These are phyloP conservation scores for Myxocyprinus asiaticus DNA, from an alignment of 2,113 vertebrate genomes.

Conservation along the genomic window DNA sequence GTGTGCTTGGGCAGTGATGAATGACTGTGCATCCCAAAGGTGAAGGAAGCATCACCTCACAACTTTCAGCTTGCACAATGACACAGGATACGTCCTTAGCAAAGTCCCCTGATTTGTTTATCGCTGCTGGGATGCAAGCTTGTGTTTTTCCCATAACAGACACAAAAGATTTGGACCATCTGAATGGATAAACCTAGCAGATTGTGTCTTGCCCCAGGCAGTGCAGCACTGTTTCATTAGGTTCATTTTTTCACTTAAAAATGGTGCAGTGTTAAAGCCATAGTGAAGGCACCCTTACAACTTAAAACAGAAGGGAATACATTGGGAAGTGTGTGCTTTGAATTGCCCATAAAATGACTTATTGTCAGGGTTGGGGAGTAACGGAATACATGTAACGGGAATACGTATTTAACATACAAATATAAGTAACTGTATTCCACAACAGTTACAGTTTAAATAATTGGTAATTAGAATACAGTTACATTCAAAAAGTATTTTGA, in stretches of 20 bases:
- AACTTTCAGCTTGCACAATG: constrained; percentile 59
- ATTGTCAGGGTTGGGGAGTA: not conserved
- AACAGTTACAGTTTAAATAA: too few relatives aligned
- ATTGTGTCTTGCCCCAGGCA: not conserved
- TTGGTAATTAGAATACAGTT: too few relatives aligned
- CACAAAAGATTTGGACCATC: constrained; percentile 8
- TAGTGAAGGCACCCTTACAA: constrained; percentile 2
- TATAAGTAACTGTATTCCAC: too few relatives aligned
- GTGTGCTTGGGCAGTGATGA: constrained; percentile 57
- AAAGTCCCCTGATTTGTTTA: constrained; percentile 30
- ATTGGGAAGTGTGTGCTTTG: not conserved
- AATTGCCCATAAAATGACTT: not conserved
- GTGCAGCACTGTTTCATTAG: not conserved
- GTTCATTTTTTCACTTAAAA: not conserved
- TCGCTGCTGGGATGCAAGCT: constrained; percentile 29
- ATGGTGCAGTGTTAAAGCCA: constrained; percentile 4
- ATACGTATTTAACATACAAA: too few relatives aligned
- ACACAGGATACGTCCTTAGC: constrained; percentile 51
- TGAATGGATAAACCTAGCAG: constrained; percentile 26
- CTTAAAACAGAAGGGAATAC: not conserved
- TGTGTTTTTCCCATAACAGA: constrained; percentile 21
- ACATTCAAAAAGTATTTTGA: too few relatives aligned
- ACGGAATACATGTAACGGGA: too few relatives aligned
- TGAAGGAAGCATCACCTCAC: constrained; percentile 59
- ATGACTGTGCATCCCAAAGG: constrained; percentile 52